Conservation (phyloP, 2,797 vertebrate genomes). For the Euthynnus affinis region DNA sequence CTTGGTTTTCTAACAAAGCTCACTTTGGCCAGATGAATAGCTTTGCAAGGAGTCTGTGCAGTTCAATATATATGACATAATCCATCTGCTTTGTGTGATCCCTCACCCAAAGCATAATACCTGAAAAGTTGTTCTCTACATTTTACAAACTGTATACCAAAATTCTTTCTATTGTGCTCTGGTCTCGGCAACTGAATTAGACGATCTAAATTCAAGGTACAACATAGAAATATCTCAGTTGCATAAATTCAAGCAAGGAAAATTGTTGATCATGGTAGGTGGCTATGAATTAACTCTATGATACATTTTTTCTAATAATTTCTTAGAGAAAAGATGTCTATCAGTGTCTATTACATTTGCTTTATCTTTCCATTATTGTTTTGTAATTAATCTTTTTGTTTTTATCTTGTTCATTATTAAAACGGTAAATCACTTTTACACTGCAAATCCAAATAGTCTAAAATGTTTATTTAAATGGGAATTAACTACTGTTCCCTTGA, state of each 20-base stretch:
- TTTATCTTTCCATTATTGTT: constrained; percentile 1
- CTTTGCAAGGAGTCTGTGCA: neutral
- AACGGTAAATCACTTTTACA: constrained; percentile 18
- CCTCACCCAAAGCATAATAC: neutral
- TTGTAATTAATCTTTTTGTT: neutral
- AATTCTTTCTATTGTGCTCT: neutral
- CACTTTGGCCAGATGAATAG: constrained; percentile 23
- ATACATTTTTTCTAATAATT: neutral
- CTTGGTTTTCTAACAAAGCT: constrained; percentile 18
- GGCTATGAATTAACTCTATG: no score
- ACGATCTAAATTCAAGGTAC: neutral
- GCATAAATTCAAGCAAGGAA: neutral
- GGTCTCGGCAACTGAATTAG: neutral
- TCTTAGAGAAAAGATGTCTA: neutral
- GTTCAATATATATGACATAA: constrained; percentile 9
- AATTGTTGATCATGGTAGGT: neutral
- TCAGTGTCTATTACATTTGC: neutral
- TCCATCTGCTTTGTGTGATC: constrained; percentile 9
- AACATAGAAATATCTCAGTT: neutral
- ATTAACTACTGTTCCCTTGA: constrained; percentile 6
- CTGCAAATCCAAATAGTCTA: neutral
- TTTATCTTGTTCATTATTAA: constrained; percentile 1
- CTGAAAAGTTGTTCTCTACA: neutral
- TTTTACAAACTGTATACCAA: neutral
- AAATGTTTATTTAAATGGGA: constrained; percentile 8